These are phyloP conservation scores for Petrosia ficiformis DNA, from an alignment of 37 sponge, comb jelly and placozoan genomes.

Conservation along the genomic window DNA sequence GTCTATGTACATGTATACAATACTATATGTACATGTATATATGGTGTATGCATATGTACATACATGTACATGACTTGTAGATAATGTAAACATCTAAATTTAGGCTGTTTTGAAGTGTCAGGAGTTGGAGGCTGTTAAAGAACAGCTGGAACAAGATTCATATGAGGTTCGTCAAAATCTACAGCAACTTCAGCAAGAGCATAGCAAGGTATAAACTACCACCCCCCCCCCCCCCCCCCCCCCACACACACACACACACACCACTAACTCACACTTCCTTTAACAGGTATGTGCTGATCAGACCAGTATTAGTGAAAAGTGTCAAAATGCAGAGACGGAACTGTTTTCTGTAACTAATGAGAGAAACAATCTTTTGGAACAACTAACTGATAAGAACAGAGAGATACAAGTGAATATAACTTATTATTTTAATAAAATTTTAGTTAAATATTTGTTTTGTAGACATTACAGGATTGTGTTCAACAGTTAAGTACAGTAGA, in stretches of 20 bases:
- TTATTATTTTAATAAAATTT: not conserved
- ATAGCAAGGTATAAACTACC: slow-evolving; percentile 22
- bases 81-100: too few species aligned
- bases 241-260: too few species aligned
- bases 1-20: too few species aligned
- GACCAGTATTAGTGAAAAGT: not conserved
- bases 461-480: slow-evolving; percentile 44
- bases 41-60: too few species aligned
- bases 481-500: slow-evolving; percentile 22
- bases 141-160: slow-evolving; percentile 68
- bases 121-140: slow-evolving; percentile 58
- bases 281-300: too few species aligned
- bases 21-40: too few species aligned
- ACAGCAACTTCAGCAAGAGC: slow-evolving; percentile 36
- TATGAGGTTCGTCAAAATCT: slow-evolving; percentile 46
- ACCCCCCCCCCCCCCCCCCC: too few species aligned
- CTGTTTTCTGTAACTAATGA: not conserved
- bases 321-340: not conserved
- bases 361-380: not conserved
- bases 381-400: not conserved
- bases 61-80: too few species aligned
- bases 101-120: slow-evolving; percentile 29
- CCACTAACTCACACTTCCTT: too few species aligned
- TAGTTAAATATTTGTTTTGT: not conserved
- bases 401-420: not conserved